Conservation (phyloP, 2,113 vertebrate species). For the Ancistrus triradiatus region DNA sequence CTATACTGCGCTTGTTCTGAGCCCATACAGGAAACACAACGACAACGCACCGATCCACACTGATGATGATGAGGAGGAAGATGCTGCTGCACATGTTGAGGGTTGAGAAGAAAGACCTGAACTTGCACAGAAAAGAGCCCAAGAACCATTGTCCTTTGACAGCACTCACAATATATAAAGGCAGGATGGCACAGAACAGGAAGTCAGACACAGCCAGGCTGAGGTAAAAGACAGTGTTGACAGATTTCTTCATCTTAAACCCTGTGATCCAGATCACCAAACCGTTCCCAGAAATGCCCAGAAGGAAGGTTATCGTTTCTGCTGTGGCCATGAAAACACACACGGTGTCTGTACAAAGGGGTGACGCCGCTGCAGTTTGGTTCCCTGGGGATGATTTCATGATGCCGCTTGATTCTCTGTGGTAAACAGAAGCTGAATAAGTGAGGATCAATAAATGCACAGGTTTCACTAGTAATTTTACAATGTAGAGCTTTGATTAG, state of each 20-base stretch:
- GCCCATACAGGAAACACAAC: constrained; percentile 87
- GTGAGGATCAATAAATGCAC: too few relatives aligned
- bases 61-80: constrained; percentile 84
- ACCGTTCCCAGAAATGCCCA: constrained; percentile 81
- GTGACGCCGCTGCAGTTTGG: too few relatives aligned
- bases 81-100: constrained; percentile 96
- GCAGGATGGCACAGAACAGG: constrained; percentile 80
- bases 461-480: too few relatives aligned
- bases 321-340: constrained; percentile 52
- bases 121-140: constrained; percentile 81
- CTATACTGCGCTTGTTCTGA: constrained; percentile 80
- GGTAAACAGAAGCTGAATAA: too few relatives aligned
- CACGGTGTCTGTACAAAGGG: constrained; percentile 23
- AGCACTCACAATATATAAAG: constrained; percentile 65
- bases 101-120: constrained; percentile 73
- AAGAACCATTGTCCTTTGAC: constrained; percentile 79
- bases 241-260: constrained; percentile 83
- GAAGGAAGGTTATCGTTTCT: constrained; percentile 71
- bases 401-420: too few relatives aligned
- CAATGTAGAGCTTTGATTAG: too few relatives aligned
- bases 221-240: constrained; percentile 77
- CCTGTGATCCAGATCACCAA: constrained; percentile 82
- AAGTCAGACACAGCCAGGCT: constrained; percentile 37
- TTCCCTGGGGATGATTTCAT: too few relatives aligned
- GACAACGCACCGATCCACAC: constrained; percentile 81